Evolutionary conservation across 2,888 invertebrate species (phyloP).

Genomic region (Phalangium opilio): DNA sequence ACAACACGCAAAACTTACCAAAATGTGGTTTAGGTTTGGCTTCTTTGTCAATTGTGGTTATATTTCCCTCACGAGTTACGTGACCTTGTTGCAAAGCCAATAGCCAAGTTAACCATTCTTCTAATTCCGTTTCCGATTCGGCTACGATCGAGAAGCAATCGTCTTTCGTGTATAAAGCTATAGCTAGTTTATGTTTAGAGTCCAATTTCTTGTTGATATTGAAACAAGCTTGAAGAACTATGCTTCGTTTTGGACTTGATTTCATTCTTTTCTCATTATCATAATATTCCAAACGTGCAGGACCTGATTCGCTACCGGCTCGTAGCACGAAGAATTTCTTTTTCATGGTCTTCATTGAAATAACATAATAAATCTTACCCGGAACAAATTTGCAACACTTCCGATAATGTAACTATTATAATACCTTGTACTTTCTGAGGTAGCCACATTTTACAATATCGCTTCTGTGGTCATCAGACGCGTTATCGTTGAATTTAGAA

Average conservation of each 20-base stretch:
- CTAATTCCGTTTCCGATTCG: slow-evolving; percentile 63
- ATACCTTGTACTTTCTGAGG: too few species aligned
- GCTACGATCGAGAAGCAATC: slow-evolving; percentile 77
- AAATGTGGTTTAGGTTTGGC: slow-evolving; percentile 13
- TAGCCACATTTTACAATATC: too few species aligned
- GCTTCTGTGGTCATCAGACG: too few species aligned
- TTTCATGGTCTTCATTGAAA: slow-evolving; percentile 51
- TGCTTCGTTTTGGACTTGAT: slow-evolving; percentile 53
- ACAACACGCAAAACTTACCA: slow-evolving; percentile 6
- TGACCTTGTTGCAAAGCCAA: slow-evolving; percentile 48
- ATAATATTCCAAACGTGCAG: slow-evolving; percentile 77
- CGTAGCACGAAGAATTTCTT: slow-evolving; percentile 83
- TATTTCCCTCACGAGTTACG: slow-evolving; percentile 31
- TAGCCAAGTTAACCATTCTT: slow-evolving; percentile 63
- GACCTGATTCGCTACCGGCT: slow-evolving; percentile 50
- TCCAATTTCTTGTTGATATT: slow-evolving; percentile 73
- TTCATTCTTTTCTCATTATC: slow-evolving; percentile 64
- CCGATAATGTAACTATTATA: too few species aligned
- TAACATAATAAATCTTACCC: background rate
- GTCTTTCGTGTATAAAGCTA: slow-evolving; percentile 74
- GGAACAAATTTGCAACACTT: too few species aligned
- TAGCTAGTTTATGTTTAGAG: slow-evolving; percentile 68
- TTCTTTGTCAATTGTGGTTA: slow-evolving; percentile 9
- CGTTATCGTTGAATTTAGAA: too few species aligned
- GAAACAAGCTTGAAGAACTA: slow-evolving; percentile 70